Evolutionary conservation across 2,888 invertebrate genomes (phyloP).

Genomic region (Drymonia ruficornis): DNA sequence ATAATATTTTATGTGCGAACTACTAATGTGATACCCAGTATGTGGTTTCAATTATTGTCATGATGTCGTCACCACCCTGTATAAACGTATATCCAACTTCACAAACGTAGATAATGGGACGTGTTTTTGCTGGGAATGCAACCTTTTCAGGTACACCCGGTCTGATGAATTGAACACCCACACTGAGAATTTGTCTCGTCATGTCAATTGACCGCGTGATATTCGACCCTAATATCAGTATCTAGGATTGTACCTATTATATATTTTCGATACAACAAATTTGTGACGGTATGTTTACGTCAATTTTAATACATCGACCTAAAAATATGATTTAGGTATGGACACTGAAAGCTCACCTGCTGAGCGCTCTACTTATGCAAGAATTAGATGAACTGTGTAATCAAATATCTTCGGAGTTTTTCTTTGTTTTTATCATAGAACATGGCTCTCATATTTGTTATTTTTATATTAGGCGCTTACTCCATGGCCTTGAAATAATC

Average conservation of each 20-base stretch:
- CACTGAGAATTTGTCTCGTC: conserved; percentile 25
- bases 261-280: conserved; percentile 4
- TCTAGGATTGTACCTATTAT: conserved; percentile 30
- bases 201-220: conserved; percentile 35
- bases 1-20: no score
- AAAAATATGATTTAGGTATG: not conserved
- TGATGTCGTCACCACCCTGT: no score
- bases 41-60: no score
- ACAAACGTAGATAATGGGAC: not conserved
- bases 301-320: not conserved
- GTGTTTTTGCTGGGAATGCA: conserved; percentile 13
- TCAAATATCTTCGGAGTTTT: no score
- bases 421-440: no score
- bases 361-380: not conserved
- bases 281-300: not conserved
- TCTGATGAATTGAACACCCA: conserved; percentile 28
- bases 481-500: no score
- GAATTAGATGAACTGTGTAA: no score
- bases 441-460: no score
- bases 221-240: conserved; percentile 20
- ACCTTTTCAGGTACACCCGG: conserved; percentile 13
- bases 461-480: no score
- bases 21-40: no score
- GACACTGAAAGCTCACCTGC: not conserved
- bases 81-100: not conserved